Base-by-base conservation (phyloP, 2,888 invertebrate species). In the Acrocyrtus sp. region DNA sequence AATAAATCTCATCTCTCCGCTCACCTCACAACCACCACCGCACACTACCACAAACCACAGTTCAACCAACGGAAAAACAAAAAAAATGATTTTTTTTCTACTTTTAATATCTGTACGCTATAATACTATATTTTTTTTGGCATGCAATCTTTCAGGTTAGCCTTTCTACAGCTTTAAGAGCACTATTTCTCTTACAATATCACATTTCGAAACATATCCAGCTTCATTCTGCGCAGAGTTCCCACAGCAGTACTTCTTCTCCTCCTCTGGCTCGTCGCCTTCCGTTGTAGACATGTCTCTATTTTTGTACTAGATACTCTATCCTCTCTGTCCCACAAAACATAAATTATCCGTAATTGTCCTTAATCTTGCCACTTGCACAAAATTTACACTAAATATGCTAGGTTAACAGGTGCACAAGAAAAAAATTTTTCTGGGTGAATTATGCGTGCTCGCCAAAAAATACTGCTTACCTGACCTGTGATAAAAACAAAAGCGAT, bases 201-300 rank as follows among this genome's bases (percentile, higher is more conserved):
- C 78, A 74, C 78, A 78, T 74, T 75, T 78, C 43, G 75, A 70
- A 21, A 78, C 67, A 63, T 78, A 78, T 65, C 78, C 74, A 17
- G 75, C 75, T 54, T 78, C 78, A 45, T 78, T 78, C 62, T 78
- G 78, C 4, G 78, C 67, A 1, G 75, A 75, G 53, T 78, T 75
- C 24, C 78, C 78, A 48, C 78, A 78, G 58, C 78, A 78, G 50
- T 78, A 78, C 57, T 78, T 78, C 54, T 78, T 78, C 57, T 78
- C 75, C 57, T 73, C 67, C 34, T 72, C 73, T 17, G 75, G 74
- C 39, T 70, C 73, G 1, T 76, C 76, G 34, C 73, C 78, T 58
- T 77, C 77, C 19, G 75, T 75, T n/a, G 75, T 68, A 22, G 78
- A 78, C 78, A 78, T 77, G 60, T 27, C 58, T 24, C 0, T 8